These are phyloP conservation scores for Malurus alboscapulatus DNA, from an alignment of 2,113 vertebrate species.

Conservation along the genomic window DNA sequence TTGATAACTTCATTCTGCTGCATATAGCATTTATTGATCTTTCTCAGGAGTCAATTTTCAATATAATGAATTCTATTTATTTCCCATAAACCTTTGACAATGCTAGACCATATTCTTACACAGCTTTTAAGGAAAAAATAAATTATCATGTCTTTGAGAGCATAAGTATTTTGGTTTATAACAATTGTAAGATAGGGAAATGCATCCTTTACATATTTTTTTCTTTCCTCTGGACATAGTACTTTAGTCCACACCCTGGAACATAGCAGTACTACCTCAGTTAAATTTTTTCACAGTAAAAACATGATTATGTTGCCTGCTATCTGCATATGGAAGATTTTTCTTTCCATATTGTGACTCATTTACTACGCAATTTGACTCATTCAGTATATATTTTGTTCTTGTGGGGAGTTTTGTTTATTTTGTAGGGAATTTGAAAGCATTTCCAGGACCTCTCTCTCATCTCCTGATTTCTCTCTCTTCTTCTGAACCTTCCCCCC, in stretches of 20 bases:
- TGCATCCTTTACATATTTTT: neutral
- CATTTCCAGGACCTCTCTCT: neutral
- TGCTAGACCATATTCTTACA: neutral
- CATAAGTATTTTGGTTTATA: neutral
- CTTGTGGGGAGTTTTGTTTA: neutral
- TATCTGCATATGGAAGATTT: neutral
- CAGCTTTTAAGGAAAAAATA: neutral
- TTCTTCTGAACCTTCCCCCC: neutral
- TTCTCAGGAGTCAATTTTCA: constrained; percentile 43
- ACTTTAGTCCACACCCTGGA: neutral
- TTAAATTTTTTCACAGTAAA: neutral
- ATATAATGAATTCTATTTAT: neutral
- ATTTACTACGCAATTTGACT: neutral
- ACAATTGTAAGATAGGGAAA: neutral
- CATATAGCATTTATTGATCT: constrained; percentile 59
- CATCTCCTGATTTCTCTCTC: neutral
- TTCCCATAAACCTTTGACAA: neutral
- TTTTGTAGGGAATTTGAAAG: neutral
- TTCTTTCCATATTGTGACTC: neutral
- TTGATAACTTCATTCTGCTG: constrained; percentile 67
- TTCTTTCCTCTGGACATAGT: neutral
- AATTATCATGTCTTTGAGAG: neutral
- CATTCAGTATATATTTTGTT: neutral
- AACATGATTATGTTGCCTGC: neutral
- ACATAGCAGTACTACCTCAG: neutral